phyloP scores from a whole-genome alignment of 2,797 vertebrate genomes.

The Etheostoma perlongum region DNA sequence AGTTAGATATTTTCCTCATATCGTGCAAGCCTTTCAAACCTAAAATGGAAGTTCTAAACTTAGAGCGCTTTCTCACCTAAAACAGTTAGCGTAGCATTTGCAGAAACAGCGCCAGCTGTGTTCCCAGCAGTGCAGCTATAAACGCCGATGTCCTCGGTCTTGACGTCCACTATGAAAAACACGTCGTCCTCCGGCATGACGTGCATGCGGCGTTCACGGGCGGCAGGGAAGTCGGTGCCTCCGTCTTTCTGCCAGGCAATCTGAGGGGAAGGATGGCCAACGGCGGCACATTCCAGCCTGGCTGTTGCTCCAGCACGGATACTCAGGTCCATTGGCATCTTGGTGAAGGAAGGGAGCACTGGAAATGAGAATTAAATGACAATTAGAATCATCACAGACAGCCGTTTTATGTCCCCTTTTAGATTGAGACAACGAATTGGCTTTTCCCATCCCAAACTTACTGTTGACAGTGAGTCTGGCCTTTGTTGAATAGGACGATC shows the following conservation, averaged over 20 bases:
- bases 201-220: conserved; percentile 96
- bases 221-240: conserved; percentile 96
- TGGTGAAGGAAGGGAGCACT: conserved; percentile 98
- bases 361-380: background rate
- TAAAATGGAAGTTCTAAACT: background rate
- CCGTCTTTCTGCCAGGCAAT: conserved; percentile 99
- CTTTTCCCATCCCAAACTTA: conserved; percentile 78
- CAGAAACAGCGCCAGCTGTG: conserved; percentile 92
- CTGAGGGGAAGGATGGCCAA: conserved; percentile 93
- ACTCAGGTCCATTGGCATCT: conserved; percentile 95
- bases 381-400: background rate
- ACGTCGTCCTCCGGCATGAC: conserved; percentile 99
- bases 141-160: conserved; percentile 93
- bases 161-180: conserved; percentile 97
- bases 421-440: background rate
- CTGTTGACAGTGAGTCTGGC: conserved; percentile 97
- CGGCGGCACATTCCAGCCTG: conserved; percentile 93
- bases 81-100: conserved; percentile 94
- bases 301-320: conserved; percentile 93
- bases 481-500: conserved; percentile 96
- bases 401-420: background rate
- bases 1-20: too few species aligned
- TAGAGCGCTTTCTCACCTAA: conserved; percentile 86
- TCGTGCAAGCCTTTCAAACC: background rate
- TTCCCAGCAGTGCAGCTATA: conserved; percentile 98